Percentiles rank a stretch among this genome's conserved stretches.
Evolutionary conservation across 2,888 invertebrate species (phyloP).

Genomic region (Acanthoscelides obtectus): DNA sequence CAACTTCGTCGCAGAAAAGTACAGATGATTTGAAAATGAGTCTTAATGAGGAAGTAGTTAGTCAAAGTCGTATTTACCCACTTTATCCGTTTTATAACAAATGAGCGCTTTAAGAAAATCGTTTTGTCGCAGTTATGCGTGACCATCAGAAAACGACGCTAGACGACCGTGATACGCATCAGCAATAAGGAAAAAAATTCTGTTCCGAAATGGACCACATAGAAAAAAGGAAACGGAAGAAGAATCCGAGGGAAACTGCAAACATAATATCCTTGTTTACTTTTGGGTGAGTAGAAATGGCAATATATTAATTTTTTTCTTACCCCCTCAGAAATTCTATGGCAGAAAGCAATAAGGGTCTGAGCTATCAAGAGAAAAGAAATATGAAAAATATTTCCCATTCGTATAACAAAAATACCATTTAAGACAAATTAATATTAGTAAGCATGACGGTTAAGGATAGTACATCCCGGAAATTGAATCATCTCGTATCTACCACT

Average conservation of each 20-base stretch:
- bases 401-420: too few relatives aligned
- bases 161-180: not conserved
- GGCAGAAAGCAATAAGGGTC: not conserved
- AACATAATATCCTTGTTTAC: slow-evolving; percentile 26
- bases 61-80: not conserved
- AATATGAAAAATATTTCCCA: too few relatives aligned
- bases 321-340: not conserved
- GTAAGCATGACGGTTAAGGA: too few relatives aligned
- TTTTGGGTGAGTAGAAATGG: slow-evolving; percentile 24
- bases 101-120: not conserved
- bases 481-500: too few relatives aligned
- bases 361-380: slow-evolving; percentile 2
- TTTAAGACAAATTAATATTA: too few relatives aligned
- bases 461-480: too few relatives aligned
- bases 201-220: slow-evolving; percentile 6
- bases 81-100: not conserved
- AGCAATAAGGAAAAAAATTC: not conserved
- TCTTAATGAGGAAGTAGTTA: not conserved
- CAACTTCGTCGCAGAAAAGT: not conserved
- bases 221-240: slow-evolving; percentile 20
- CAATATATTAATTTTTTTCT: not conserved
- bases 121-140: not conserved
- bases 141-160: not conserved
- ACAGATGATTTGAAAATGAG: not conserved
- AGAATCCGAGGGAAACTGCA: slow-evolving; percentile 25